Percentiles rank a stretch among this genome's conserved stretches.
These are phyloP conservation scores for Amblyopsis rosae DNA, from an alignment of 2,113 vertebrate genomes.

Conservation along the genomic window DNA sequence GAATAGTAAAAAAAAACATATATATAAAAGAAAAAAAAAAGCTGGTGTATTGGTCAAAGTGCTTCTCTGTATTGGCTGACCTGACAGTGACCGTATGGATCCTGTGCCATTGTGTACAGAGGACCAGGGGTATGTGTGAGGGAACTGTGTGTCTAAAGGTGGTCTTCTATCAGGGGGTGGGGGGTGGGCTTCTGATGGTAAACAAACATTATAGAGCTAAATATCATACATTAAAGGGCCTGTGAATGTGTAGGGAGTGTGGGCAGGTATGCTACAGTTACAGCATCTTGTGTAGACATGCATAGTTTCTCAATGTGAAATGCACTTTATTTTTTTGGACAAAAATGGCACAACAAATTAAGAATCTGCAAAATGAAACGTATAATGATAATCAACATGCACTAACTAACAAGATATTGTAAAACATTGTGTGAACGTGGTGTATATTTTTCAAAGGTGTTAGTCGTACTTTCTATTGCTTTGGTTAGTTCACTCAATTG, in stretches of 20 bases:
- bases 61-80: constrained; percentile 44
- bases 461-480: constrained; percentile 82
- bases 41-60: constrained; percentile 60
- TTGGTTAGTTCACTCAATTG: constrained; percentile 77
- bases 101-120: constrained; percentile 40
- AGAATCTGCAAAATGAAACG: constrained; percentile 82
- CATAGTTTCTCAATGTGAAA: constrained; percentile 80
- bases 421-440: constrained; percentile 74
- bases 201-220: constrained; percentile 64
- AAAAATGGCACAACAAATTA: constrained; percentile 80
- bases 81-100: constrained; percentile 30
- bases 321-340: constrained; percentile 81
- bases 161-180: constrained; percentile 11
- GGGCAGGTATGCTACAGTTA: constrained; percentile 42
- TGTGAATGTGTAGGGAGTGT: constrained; percentile 46
- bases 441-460: constrained; percentile 85
- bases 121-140: background rate
- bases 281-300: constrained; percentile 78
- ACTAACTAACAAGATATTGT: constrained; percentile 79
- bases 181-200: constrained; percentile 26
- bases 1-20: constrained; percentile 35
- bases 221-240: constrained; percentile 64
- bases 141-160: constrained; percentile 24
- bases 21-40: background rate
- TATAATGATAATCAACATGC: constrained; percentile 80